Evolutionary conservation across 2,113 vertebrate genomes (phyloP).

Genomic region (Clinocottus analis): DNA sequence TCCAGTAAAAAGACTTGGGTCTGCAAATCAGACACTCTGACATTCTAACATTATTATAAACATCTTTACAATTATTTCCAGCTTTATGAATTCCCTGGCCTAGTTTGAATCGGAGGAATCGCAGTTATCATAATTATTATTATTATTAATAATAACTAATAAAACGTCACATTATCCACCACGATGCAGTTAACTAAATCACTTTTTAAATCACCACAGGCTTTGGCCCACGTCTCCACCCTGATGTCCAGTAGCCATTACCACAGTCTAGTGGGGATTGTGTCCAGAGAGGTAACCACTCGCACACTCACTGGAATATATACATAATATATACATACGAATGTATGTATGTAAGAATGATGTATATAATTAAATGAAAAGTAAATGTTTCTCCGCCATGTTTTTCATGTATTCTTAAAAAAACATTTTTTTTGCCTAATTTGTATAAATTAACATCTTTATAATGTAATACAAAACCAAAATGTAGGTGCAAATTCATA

Average conservation of each 20-base stretch:
- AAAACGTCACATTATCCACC: not conserved
- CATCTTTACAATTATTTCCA: not conserved
- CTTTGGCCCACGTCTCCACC: constrained; percentile 69
- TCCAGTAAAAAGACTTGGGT: not conserved
- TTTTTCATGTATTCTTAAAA: no score
- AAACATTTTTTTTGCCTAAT: no score
- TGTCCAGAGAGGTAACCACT: constrained; percentile 68
- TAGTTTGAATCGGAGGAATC: not conserved
- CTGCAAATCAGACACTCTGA: not conserved
- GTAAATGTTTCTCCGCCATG: no score
- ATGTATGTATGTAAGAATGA: no score
- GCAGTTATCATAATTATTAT: no score
- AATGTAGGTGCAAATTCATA: not conserved
- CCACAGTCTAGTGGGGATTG: constrained; percentile 54
- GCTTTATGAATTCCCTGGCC: not conserved
- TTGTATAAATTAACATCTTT: no score
- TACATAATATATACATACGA: no score
- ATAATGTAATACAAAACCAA: not conserved
- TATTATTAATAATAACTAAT: not conserved
- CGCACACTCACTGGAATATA: no score
- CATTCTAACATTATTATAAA: not conserved
- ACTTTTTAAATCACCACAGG: constrained; percentile 45
- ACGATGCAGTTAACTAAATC: constrained; percentile 5
- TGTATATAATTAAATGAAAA: no score
- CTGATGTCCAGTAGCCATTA: constrained; percentile 67